A percentile compares a stretch with the other conserved stretches of the same genome.
Conservation (phyloP, 2,888 invertebrate genomes). For the Eumacrocentrus americanus region DNA sequence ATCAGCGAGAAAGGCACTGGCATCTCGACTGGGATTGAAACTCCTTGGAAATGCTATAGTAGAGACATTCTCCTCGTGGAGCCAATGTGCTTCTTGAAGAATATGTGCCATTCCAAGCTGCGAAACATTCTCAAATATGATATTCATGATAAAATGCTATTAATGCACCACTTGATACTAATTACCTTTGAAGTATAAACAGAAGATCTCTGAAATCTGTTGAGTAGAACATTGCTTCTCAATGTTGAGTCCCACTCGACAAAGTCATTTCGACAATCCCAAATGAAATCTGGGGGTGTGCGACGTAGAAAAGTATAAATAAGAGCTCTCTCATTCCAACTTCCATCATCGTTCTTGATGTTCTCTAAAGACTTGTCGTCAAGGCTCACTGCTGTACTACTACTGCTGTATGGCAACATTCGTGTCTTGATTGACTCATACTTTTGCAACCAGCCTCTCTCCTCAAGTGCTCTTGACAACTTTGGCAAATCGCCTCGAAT, state of each 20-base stretch:
- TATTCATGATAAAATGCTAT: too few species aligned
- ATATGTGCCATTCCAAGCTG: slow-evolving; percentile 53
- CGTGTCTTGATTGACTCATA: slow-evolving; percentile 53
- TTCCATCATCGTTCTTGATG: slow-evolving; percentile 45
- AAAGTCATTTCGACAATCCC: slow-evolving; percentile 56
- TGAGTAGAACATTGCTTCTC: slow-evolving; percentile 45
- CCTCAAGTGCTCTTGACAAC: slow-evolving; percentile 49
- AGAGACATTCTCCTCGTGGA: slow-evolving; percentile 65
- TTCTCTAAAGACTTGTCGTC: slow-evolving; percentile 50
- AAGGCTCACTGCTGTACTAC: slow-evolving; percentile 30
- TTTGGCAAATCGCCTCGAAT: slow-evolving; percentile 55
- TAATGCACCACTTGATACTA: too few species aligned
- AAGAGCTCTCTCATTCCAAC: slow-evolving; percentile 50
- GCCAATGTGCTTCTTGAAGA: slow-evolving; percentile 70
- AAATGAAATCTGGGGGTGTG: slow-evolving; percentile 50
- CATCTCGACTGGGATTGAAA: slow-evolving; percentile 67
- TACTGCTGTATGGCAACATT: slow-evolving; percentile 52
- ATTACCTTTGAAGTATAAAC: slow-evolving; percentile 55
- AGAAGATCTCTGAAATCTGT: slow-evolving; percentile 50
- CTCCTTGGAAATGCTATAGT: slow-evolving; percentile 76
- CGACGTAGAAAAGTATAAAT: slow-evolving; percentile 46
- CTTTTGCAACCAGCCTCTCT: slow-evolving; percentile 55
- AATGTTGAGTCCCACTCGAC: slow-evolving; percentile 51
- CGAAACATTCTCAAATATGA: neutral
- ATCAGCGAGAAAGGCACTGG: slow-evolving; percentile 72